Evolutionary conservation across 2,888 invertebrate species (phyloP).

Genomic region (Linyphia triangularis): DNA sequence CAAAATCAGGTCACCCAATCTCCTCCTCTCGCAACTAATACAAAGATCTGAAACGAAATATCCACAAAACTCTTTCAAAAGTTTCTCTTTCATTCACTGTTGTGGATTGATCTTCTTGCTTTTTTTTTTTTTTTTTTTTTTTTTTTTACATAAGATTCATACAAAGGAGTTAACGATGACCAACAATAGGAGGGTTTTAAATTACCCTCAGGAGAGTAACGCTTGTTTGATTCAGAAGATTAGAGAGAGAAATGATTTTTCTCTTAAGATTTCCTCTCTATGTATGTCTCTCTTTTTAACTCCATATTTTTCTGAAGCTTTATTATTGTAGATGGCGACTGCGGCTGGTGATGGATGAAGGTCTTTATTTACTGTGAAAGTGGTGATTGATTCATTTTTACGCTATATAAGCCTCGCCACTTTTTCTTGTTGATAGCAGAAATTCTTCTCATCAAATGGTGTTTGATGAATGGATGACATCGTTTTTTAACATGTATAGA

Average conservation of each 20-base stretch:
- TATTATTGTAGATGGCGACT: background rate
- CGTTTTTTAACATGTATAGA: no score
- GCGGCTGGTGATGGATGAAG: background rate
- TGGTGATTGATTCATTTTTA: background rate
- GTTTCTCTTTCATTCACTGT: background rate
- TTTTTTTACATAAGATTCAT: background rate
- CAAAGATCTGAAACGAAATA: background rate
- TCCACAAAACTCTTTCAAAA: background rate
- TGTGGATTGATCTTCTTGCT: background rate
- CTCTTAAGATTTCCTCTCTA: background rate
- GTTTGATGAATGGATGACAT: background rate
- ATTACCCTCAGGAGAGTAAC: background rate
- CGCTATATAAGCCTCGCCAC: background rate
- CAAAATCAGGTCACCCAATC: conserved; percentile 3
- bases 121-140: no score
- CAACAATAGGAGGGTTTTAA: background rate
- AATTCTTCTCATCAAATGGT: background rate
- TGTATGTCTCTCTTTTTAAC: background rate
- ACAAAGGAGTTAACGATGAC: background rate
- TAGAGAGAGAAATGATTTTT: conserved; percentile 3
- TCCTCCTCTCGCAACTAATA: background rate
- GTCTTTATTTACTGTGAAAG: background rate
- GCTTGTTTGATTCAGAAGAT: background rate
- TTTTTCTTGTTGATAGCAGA: background rate
- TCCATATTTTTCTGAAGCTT: background rate